These are phyloP conservation scores for Apodemus sylvaticus DNA, from an alignment of 2,113 vertebrate genomes.

Conservation along the genomic window DNA sequence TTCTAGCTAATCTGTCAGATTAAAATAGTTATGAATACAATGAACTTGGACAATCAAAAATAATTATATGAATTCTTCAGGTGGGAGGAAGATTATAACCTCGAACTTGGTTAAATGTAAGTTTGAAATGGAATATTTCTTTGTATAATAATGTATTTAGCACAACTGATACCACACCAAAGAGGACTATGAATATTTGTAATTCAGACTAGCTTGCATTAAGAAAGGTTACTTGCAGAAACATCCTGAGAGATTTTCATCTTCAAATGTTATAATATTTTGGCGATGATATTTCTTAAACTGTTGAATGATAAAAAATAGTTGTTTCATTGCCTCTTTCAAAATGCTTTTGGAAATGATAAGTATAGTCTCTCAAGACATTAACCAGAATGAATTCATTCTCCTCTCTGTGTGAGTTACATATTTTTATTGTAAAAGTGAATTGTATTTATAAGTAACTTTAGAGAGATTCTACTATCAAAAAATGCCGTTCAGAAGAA, in stretches of 20 bases:
- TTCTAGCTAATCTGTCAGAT: slow-evolving; percentile 22
- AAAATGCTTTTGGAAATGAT: slow-evolving; percentile 35
- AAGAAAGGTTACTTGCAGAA: slow-evolving; percentile 1
- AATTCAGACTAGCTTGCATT: slow-evolving; percentile 41
- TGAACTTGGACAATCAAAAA: slow-evolving; percentile 21
- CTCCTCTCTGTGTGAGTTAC: not conserved
- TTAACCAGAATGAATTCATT: slow-evolving; percentile 13
- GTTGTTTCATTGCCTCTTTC: slow-evolving; percentile 33
- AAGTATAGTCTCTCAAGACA: not conserved
- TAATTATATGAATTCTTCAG: slow-evolving; percentile 33
- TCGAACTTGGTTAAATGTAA: slow-evolving; percentile 56
- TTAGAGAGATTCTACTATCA: slow-evolving; percentile 36
- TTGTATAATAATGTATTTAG: slow-evolving; percentile 15
- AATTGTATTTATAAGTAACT: slow-evolving; percentile 35
- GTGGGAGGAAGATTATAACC: not conserved
- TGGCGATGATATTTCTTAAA: not conserved
- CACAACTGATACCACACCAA: slow-evolving; percentile 51
- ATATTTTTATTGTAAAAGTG: slow-evolving; percentile 33
- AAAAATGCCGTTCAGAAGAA: not conserved
- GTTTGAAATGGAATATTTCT: not conserved
- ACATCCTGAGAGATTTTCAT: slow-evolving; percentile 1
- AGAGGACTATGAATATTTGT: not conserved
- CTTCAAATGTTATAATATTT: slow-evolving; percentile 17
- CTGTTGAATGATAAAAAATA: not conserved
- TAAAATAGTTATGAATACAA: slow-evolving; percentile 29